phyloP scores from a whole-genome alignment of 1,140 invertebrate species.

The Prorops nasuta region DNA sequence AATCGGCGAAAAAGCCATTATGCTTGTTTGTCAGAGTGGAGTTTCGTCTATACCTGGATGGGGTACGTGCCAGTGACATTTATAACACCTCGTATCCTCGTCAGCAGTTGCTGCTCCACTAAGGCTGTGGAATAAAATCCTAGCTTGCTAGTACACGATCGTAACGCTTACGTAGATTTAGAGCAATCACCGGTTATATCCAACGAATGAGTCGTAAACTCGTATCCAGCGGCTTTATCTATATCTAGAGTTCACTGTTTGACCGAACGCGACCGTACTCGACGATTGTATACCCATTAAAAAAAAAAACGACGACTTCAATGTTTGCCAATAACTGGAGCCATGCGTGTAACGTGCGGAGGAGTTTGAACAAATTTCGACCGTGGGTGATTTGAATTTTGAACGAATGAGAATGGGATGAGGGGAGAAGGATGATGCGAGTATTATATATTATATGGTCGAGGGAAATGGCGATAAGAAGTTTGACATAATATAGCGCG shows the following conservation, averaged over 20 bases:
- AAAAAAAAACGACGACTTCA: not conserved
- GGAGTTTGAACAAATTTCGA: not conserved
- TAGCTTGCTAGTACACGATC: too few relatives aligned
- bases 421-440: not conserved
- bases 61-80: not conserved
- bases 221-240: slow-evolving; percentile 4
- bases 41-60: too few relatives aligned
- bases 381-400: not conserved
- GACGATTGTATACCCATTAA: too few relatives aligned
- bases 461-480: slow-evolving; percentile 44
- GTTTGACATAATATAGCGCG: slow-evolving; percentile 38
- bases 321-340: not conserved
- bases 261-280: too few relatives aligned
- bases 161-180: slow-evolving; percentile 11
- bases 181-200: slow-evolving; percentile 19
- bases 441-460: slow-evolving; percentile 4
- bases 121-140: too few relatives aligned
- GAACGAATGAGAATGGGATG: not conserved
- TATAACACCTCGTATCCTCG: not conserved
- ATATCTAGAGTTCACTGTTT: not conserved
- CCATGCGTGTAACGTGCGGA: not conserved
- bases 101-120: too few relatives aligned
- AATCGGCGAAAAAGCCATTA: too few relatives aligned
- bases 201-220: slow-evolving; percentile 20
- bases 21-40: too few relatives aligned